phyloP scores from a whole-genome alignment of 2,113 vertebrate genomes.

The Heterotis niloticus region DNA sequence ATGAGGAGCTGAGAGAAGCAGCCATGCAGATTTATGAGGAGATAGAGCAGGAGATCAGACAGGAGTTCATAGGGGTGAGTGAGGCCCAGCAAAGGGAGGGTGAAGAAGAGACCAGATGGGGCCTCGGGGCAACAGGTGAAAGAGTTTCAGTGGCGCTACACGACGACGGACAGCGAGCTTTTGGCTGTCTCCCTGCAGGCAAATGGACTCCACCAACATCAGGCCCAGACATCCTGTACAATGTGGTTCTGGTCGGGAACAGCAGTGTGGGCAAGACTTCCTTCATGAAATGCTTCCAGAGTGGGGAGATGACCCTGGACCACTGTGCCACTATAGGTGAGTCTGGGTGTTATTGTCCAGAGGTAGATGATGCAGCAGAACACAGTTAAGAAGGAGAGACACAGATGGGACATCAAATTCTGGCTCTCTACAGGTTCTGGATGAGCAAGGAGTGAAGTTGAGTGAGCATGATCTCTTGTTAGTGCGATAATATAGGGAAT shows the following conservation, averaged over 20 bases:
- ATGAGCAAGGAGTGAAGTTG: background rate
- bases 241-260: constrained; percentile 81
- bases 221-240: constrained; percentile 64
- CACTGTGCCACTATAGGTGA: constrained; percentile 77
- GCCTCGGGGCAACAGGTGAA: background rate
- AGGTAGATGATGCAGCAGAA: no score
- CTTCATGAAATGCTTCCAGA: constrained; percentile 74
- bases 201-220: background rate
- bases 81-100: constrained; percentile 2
- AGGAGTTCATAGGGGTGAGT: background rate
- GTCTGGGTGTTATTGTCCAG: constrained; percentile 31
- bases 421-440: background rate
- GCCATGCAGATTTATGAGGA: constrained; percentile 17
- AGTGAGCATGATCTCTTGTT: background rate
- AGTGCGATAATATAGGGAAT: no score
- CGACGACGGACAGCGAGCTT: background rate
- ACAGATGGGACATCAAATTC: no score
- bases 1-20: constrained; percentile 6
- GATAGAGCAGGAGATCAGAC: constrained; percentile 1
- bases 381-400: background rate
- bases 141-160: background rate
- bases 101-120: constrained; percentile 28
- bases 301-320: constrained; percentile 59
- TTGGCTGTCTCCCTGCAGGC: constrained; percentile 27
- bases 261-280: constrained; percentile 87